These are phyloP conservation scores for Numenius arquata DNA, from an alignment of 2,113 vertebrate genomes.

Conservation along the genomic window DNA sequence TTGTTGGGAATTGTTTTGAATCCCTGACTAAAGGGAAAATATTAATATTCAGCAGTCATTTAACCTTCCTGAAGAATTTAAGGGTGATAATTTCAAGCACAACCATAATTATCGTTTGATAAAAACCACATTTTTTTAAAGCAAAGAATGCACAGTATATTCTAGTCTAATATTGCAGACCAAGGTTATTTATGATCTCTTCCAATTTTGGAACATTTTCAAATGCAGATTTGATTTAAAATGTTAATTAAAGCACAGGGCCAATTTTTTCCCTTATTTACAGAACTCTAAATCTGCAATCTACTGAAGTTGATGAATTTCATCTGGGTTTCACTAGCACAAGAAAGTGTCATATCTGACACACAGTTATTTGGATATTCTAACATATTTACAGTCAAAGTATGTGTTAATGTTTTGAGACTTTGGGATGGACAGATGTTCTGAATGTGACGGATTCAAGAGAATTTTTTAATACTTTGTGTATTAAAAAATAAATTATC, in stretches of 20 bases:
- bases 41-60: conserved; percentile 38
- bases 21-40: conserved; percentile 33
- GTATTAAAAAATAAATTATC: background rate
- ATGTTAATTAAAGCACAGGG: conserved; percentile 66
- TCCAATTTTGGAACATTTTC: conserved; percentile 53
- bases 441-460: background rate
- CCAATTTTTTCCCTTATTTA: conserved; percentile 47
- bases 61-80: conserved; percentile 52
- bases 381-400: conserved; percentile 26
- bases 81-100: background rate
- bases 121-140: background rate
- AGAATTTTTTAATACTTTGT: background rate
- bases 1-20: background rate
- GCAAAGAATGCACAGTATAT: conserved; percentile 6
- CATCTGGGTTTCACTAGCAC: conserved; percentile 51
- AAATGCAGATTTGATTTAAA: conserved; percentile 66
- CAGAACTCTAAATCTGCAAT: conserved; percentile 50
- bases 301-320: conserved; percentile 50
- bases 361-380: conserved; percentile 35
- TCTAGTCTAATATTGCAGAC: conserved; percentile 40
- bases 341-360: conserved; percentile 44
- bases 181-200: conserved; percentile 59
- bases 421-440: conserved; percentile 40
- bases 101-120: background rate
- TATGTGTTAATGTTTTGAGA: conserved; percentile 35